Percentiles rank a stretch among this genome's conserved stretches.
phyloP scores from a whole-genome alignment of 1,140 invertebrate species.

The Sminthurinus signatus region DNA sequence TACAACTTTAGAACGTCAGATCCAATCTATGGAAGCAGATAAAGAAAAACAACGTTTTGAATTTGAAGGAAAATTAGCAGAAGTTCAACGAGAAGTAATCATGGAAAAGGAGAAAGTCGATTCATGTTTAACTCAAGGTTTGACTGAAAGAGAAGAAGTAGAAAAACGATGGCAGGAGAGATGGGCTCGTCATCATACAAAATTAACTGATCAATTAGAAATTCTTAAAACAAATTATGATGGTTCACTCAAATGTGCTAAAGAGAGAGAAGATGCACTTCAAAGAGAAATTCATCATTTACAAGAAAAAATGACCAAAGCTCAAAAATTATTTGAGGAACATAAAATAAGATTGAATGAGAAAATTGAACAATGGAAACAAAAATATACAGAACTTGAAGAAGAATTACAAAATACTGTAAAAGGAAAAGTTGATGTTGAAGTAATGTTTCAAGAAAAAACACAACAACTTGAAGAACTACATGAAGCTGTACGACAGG shows the following conservation, averaged over 20 bases:
- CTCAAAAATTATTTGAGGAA: conserved; percentile 2
- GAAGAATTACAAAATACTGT: background rate
- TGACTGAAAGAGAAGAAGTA: conserved; percentile 16
- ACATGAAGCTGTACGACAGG: conserved; percentile 22
- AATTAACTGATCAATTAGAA: conserved; percentile 22
- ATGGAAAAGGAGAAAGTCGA: conserved; percentile 26
- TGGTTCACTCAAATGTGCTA: conserved; percentile 1
- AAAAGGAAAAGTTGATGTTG: conserved; percentile 17
- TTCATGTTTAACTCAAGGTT: conserved; percentile 16
- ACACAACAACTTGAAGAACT: conserved; percentile 17
- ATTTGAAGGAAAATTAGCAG: conserved; percentile 4
- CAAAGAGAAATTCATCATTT: conserved; percentile 14
- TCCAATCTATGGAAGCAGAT: background rate
- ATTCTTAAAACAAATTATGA: conserved; percentile 22
- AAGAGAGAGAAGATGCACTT: conserved; percentile 12
- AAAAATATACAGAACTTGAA: conserved; percentile 3
- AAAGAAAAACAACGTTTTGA: conserved; percentile 3
- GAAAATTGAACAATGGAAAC: conserved; percentile 10
- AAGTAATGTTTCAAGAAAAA: conserved; percentile 23
- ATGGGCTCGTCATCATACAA: conserved; percentile 20
- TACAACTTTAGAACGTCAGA: conserved; percentile 6
- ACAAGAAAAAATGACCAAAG: conserved; percentile 1
- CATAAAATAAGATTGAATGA: conserved; percentile 5
- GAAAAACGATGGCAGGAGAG: conserved; percentile 23
- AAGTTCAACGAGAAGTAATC: conserved; percentile 11